Percentiles rank a stretch among this genome's conserved stretches.
Evolutionary conservation across 2,113 vertebrate genomes (phyloP).

Genomic region (Paramormyrops kingsleyae): DNA sequence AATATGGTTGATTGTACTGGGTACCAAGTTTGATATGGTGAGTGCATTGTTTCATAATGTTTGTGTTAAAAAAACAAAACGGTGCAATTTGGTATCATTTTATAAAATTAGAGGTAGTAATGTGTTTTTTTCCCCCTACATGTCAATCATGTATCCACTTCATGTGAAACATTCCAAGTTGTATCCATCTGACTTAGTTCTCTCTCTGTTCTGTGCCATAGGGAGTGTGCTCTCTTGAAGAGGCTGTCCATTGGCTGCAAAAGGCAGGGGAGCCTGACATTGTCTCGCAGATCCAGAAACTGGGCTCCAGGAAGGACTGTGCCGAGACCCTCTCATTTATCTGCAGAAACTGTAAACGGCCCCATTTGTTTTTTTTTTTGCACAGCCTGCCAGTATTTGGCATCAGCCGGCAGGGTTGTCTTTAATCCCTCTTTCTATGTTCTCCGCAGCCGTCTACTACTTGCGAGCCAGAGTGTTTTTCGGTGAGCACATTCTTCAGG

Average conservation of each 20-base stretch:
- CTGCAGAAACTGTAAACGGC: conserved; percentile 72
- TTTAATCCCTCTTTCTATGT: not conserved
- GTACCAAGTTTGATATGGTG: conserved; percentile 45
- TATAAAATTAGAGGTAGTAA: not conserved
- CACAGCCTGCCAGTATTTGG: not conserved
- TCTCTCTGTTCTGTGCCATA: not conserved
- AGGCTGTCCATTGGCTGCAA: conserved; percentile 64
- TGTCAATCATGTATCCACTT: not conserved
- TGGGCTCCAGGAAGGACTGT: conserved; percentile 37
- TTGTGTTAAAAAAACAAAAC: not conserved
- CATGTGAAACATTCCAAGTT: not conserved
- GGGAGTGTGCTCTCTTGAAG: conserved; percentile 29
- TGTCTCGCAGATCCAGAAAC: conserved; percentile 40
- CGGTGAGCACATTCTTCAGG: conserved; percentile 47
- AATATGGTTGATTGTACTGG: conserved; percentile 33
- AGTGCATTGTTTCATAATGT: conserved; percentile 19
- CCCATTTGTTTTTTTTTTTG: not conserved
- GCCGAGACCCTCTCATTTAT: conserved; percentile 53
- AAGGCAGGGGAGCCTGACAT: conserved; percentile 45
- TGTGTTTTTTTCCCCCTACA: not conserved
- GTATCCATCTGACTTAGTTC: not conserved
- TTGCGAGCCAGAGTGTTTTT: conserved; percentile 59
- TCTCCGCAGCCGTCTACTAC: conserved; percentile 55
- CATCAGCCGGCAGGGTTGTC: not conserved
- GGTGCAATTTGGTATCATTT: not conserved